These are phyloP conservation scores for Elaphurus davidianus DNA, from an alignment of 2,113 vertebrate genomes.

Conservation along the genomic window DNA sequence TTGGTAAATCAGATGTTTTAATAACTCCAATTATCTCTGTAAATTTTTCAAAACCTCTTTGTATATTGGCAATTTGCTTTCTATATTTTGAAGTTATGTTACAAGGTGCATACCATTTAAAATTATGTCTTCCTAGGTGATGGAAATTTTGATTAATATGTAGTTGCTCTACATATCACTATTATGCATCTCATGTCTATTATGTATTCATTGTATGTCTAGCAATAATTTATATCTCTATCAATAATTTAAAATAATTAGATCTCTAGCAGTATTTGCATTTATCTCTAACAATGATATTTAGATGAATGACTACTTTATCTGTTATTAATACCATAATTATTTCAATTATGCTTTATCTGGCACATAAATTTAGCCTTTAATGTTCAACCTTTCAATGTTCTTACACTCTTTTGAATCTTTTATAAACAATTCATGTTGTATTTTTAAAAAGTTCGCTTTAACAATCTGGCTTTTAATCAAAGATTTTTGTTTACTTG, in stretches of 20 bases:
- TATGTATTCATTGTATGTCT: background rate
- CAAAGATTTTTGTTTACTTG: background rate
- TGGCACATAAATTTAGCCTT: background rate
- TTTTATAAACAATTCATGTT: background rate
- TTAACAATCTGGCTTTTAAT: background rate
- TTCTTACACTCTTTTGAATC: background rate
- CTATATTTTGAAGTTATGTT: background rate
- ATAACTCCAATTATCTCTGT: background rate
- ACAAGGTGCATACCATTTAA: background rate
- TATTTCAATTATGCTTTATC: slow-evolving; percentile 22
- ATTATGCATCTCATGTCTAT: background rate
- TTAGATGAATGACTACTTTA: background rate
- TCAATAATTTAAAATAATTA: background rate
- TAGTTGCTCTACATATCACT: background rate
- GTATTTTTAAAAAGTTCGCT: background rate
- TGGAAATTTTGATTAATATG: background rate
- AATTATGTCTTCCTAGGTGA: background rate
- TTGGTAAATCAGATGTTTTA: background rate
- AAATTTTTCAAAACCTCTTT: background rate
- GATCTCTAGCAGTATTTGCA: background rate
- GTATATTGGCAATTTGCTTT: background rate
- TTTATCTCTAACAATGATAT: background rate
- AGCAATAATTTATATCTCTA: background rate
- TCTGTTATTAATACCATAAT: background rate
- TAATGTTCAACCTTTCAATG: background rate